These are phyloP conservation scores for Anodontia alba DNA, from an alignment of 2,888 invertebrate species.

Conservation along the genomic window DNA sequence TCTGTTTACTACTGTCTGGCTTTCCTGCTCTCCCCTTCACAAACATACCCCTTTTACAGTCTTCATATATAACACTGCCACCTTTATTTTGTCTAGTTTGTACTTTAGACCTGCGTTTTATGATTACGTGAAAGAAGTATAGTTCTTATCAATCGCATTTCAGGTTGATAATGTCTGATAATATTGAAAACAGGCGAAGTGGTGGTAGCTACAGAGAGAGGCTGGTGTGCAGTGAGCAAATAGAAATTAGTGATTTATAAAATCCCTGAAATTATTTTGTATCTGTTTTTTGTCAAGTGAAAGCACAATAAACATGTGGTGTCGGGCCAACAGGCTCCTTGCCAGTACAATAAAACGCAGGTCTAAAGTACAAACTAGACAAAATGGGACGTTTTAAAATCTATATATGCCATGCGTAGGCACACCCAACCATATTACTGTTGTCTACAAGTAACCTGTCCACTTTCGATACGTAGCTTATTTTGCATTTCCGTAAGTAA, in stretches of 20 bases:
- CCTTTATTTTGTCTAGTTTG: background rate
- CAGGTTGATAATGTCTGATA: background rate
- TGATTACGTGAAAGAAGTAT: too few species aligned
- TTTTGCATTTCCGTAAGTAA: too few species aligned
- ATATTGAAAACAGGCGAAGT: background rate
- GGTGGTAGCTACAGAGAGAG: background rate
- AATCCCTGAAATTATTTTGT: background rate
- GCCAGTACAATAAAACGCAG: background rate
- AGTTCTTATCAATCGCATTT: too few species aligned
- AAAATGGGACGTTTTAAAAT: too few species aligned
- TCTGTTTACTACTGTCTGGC: background rate
- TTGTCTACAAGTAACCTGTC: too few species aligned
- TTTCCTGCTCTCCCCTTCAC: background rate
- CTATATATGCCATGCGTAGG: too few species aligned
- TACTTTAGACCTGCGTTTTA: background rate
- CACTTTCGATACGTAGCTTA: too few species aligned
- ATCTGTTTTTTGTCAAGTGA: background rate
- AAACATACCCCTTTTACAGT: background rate
- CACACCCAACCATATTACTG: too few species aligned
- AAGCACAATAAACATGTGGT: background rate
- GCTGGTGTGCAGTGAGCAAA: background rate
- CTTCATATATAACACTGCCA: background rate
- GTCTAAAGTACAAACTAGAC: background rate
- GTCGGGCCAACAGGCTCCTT: background rate
- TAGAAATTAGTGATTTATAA: background rate